Evolutionary conservation across 2,113 vertebrate species (phyloP).

Genomic region (Microtus montanus): DNA sequence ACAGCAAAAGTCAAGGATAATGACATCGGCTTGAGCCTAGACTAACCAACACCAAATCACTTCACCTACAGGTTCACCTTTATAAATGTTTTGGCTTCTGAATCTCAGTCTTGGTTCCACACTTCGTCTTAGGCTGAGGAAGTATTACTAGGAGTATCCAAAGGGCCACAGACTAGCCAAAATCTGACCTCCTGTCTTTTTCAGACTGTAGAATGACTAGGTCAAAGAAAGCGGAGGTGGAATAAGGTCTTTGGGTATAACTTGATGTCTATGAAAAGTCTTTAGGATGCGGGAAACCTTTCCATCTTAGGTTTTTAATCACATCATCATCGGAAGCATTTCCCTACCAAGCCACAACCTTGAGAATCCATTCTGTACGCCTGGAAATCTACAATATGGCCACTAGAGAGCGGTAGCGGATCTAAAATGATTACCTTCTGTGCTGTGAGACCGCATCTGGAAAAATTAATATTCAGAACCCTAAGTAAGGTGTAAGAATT

Average conservation of each 20-base stretch:
- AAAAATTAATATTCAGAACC: neutral
- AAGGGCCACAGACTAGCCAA: neutral
- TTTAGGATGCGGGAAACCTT: neutral
- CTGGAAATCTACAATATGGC: neutral
- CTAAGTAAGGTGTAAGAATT: neutral
- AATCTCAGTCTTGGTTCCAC: too few species aligned
- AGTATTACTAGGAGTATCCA: neutral
- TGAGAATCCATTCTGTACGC: neutral
- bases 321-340: neutral
- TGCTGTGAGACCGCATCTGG: fast-evolving
- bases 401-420: slow-evolving; percentile 70
- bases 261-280: neutral
- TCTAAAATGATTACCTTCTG: neutral
- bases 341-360: neutral
- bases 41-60: neutral
- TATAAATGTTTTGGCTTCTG: neutral
- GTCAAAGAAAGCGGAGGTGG: fast-evolving
- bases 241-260: neutral
- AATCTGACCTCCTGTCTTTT: neutral
- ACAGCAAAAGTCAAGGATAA: neutral
- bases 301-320: fast-evolving
- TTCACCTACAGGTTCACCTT: neutral
- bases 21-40: neutral
- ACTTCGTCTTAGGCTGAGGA: neutral
- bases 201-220: neutral